Evolutionary conservation across 2,888 invertebrate genomes (phyloP).

Genomic region (Amphimallon solstitiale): DNA sequence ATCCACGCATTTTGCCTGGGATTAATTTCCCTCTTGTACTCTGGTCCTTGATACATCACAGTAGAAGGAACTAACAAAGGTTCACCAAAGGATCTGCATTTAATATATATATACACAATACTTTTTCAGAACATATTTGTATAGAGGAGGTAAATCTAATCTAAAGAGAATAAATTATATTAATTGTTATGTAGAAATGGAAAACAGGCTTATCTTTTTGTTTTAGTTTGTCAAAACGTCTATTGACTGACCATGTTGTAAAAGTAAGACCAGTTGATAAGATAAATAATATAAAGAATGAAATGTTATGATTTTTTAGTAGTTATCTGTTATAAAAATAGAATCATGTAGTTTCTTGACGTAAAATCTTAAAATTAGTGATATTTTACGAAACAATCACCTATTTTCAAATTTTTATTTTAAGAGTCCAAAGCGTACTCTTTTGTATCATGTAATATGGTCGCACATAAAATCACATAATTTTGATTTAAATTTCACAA

Average conservation of each 20-base stretch:
- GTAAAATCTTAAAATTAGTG: no score
- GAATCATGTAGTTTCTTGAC: no score
- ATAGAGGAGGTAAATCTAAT: constrained; percentile 29
- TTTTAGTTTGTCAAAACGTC: constrained; percentile 14
- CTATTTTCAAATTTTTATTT: no score
- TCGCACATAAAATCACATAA: no score
- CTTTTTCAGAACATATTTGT: constrained; percentile 16
- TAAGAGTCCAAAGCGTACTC: no score
- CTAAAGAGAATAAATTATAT: constrained; percentile 24
- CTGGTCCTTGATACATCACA: constrained; percentile 37
- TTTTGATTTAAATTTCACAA: no score
- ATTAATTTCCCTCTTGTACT: constrained; percentile 38
- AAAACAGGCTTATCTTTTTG: constrained; percentile 15
- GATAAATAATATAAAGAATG: constrained; percentile 9
- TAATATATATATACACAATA: constrained; percentile 23
- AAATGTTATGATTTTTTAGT: not conserved
- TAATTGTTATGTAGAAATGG: constrained; percentile 11
- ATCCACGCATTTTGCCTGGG: constrained; percentile 42
- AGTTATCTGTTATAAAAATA: no score
- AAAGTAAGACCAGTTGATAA: constrained; percentile 12
- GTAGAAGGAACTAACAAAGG: not conserved
- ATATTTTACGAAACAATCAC: no score
- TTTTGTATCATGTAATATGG: no score
- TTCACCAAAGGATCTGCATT: constrained; percentile 8
- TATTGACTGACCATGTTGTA: constrained; percentile 7